Evolutionary conservation across 2,797 vertebrate genomes (phyloP), one percentile per base, ranked within the genome.

Genomic region (Apogon hyalosoma): DNA sequence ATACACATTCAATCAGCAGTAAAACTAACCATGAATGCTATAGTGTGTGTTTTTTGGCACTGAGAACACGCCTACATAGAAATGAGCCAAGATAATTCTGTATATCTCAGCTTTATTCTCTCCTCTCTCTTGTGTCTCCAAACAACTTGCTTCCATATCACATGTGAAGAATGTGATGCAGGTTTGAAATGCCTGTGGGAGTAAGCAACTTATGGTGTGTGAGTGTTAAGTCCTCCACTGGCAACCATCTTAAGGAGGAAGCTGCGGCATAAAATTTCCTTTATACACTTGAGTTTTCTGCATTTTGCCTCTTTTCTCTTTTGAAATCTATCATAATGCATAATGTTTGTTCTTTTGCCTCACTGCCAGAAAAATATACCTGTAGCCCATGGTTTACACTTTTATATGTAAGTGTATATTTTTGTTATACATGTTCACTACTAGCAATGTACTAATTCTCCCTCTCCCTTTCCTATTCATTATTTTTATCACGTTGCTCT

Each of bases 241-340:
- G 28, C 33, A 49, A 48, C 13, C 5, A 33, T 40, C 57, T 56
- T 12, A 61, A n/a, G 63, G 60, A 56, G 40, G 33, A 36, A 9
- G 33, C 33, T 36, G 33, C 48, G 45, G 39, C 4, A 4, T 9
- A 59, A 46, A 48, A 48, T 42, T 11, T 61, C 13, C 48, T 18
- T 28, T 50, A 6, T 3, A 31, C 36, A 39, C 45, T 33, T 40
- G 11, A 46, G 54, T 69, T 48, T 21, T 61, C 15, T 12, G 45
- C 15, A 55, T 58, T 70, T 63, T 36, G 21, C 48, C 54, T 16
- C 39, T 61, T 41, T 59, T 12, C 54, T 19, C 39, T 41, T 59
- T 12, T 36, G 33, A 36, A 11, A 2, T 52, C 21, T 18, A 10
- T 51, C 4, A 6, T 46, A 4, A 21, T 42, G 18, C 10, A 3